These are phyloP conservation scores for Cebuella pygmaea DNA, from an alignment of 2,797 vertebrate genomes.

Conservation along the genomic window DNA sequence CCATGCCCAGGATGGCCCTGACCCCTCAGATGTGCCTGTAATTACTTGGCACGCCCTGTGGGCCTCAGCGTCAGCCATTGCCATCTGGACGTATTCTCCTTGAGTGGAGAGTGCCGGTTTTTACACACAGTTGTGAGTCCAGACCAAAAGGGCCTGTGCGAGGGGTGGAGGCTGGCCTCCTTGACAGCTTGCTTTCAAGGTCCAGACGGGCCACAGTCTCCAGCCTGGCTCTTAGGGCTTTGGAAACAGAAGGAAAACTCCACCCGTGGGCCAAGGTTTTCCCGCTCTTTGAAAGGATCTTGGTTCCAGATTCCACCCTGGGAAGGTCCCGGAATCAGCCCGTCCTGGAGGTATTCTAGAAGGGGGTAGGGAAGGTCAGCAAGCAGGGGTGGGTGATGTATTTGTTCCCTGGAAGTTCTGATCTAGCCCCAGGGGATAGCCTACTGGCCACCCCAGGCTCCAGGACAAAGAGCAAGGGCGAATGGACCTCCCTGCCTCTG, in stretches of 20 bases:
- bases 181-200: not conserved
- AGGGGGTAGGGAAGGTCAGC: not conserved
- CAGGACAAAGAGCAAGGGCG: not conserved
- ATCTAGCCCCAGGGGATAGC: not conserved
- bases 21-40: not conserved
- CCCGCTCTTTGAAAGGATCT: constrained; percentile 54
- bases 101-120: not conserved
- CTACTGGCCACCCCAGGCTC: not conserved
- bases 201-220: not conserved
- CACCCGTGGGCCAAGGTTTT: not conserved
- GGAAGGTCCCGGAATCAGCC: not conserved
- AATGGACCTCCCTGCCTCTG: rapidly evolving
- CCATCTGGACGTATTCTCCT: not conserved
- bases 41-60: not conserved
- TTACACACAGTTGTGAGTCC: rapidly evolving
- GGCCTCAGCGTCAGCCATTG: not conserved
- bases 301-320: not conserved
- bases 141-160: not conserved
- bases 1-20: rapidly evolving
- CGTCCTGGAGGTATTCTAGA: not conserved
- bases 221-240: not conserved
- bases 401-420: not conserved
- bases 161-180: not conserved
- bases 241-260: constrained; percentile 25
- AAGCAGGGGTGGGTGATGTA: not conserved